Conservation (phyloP, 2,888 invertebrate genomes). For the Nasonovia ribisnigri region DNA sequence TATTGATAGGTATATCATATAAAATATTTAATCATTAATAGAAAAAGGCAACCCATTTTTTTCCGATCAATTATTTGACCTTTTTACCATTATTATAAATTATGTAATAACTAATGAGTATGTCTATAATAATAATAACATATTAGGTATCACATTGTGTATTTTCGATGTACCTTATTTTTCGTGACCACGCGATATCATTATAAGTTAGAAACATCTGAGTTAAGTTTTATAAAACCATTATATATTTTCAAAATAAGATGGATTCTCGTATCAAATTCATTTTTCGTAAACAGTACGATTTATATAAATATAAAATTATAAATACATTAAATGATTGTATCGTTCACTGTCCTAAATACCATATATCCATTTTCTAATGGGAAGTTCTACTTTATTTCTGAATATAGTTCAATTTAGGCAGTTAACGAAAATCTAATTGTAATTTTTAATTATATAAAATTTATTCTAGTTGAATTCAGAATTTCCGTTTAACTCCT, state of each 20-base stretch:
- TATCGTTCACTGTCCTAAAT: neutral
- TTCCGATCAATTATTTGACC: conserved; percentile 4
- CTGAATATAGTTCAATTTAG: neutral
- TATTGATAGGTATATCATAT: neutral
- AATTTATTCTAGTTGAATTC: neutral
- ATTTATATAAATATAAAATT: neutral
- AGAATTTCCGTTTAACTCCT: neutral
- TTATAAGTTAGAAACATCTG: neutral
- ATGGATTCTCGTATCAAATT: neutral
- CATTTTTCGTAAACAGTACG: neutral
- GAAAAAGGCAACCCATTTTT: neutral
- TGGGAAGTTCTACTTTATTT: neutral
- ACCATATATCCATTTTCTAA: neutral
- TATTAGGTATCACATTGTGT: neutral
- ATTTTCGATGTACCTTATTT: neutral
- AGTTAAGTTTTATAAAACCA: neutral
- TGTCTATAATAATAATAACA: neutral
- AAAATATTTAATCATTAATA: neutral
- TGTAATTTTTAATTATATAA: neutral
- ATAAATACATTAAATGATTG: neutral
- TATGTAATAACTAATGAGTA: neutral
- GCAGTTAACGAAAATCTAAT: neutral
- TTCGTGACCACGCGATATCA: neutral
- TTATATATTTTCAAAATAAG: neutral
- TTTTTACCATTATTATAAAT: neutral